Percentiles rank a stretch among this genome's conserved stretches.
Conservation (phyloP, 1,140 invertebrate genomes). For the Drosophila tropicalis region DNA sequence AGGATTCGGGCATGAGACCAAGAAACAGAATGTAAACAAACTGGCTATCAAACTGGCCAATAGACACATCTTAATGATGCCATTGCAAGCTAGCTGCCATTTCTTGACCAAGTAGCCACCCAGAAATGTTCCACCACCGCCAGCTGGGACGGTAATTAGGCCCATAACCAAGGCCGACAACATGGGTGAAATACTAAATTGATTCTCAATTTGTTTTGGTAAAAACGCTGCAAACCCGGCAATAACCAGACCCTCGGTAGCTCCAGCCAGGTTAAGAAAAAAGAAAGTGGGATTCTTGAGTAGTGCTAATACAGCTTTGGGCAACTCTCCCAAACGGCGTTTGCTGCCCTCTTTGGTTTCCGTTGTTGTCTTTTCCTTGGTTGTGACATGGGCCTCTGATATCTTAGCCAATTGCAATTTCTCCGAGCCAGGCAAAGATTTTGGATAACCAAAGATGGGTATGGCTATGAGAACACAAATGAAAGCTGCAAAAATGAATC, state of each 20-base stretch:
- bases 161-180: conserved; percentile 90
- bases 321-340: conserved; percentile 85
- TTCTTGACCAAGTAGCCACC: conserved; percentile 92
- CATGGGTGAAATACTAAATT: conserved; percentile 90
- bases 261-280: conserved; percentile 91
- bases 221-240: conserved; percentile 92
- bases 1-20: conserved; percentile 89
- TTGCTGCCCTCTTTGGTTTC: conserved; percentile 44
- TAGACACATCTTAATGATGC: conserved; percentile 91
- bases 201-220: conserved; percentile 93
- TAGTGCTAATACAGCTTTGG: conserved; percentile 87
- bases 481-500: conserved; percentile 88
- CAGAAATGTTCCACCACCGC: conserved; percentile 90
- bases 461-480: conserved; percentile 88
- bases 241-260: conserved; percentile 90
- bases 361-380: conserved; percentile 39
- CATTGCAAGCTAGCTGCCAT: conserved; percentile 88
- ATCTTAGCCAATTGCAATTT: conserved; percentile 87
- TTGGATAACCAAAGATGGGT: conserved; percentile 89
- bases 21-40: conserved; percentile 87
- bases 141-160: conserved; percentile 89
- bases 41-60: conserved; percentile 86
- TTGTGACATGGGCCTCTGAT: conserved; percentile 87
- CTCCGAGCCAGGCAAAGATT: conserved; percentile 87
- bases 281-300: conserved; percentile 91